A percentile compares a stretch with the other conserved stretches of the same genome.
phyloP scores from a whole-genome alignment of 2,888 invertebrate species.

The Lasiommata megera region DNA sequence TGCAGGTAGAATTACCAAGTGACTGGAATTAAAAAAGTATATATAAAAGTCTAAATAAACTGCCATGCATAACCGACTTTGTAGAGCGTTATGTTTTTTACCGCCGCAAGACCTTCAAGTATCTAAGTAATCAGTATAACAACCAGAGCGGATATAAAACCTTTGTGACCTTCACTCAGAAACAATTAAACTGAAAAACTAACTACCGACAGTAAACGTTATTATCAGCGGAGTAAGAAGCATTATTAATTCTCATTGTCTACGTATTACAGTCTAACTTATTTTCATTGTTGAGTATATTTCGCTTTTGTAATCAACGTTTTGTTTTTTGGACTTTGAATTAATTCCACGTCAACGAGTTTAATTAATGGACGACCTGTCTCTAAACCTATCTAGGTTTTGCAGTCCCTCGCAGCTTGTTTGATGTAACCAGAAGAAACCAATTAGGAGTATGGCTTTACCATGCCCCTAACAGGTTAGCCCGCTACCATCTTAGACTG shows the following conservation, averaged over 20 bases:
- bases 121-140: background rate
- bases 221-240: background rate
- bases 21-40: background rate
- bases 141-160: slow-evolving; percentile 6
- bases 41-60: background rate
- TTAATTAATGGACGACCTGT: too few relatives aligned
- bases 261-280: background rate
- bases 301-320: background rate
- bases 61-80: background rate
- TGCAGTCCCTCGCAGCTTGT: too few relatives aligned
- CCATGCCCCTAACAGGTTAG: too few relatives aligned
- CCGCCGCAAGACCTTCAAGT: background rate
- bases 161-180: slow-evolving; percentile 4
- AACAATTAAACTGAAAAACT: background rate
- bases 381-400: too few relatives aligned
- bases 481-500: too few relatives aligned
- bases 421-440: too few relatives aligned
- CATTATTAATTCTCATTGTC: background rate
- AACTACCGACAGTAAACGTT: background rate
- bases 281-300: background rate
- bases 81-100: background rate
- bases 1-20: too few relatives aligned
- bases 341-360: too few relatives aligned
- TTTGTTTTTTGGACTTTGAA: too few relatives aligned
- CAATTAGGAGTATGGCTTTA: too few relatives aligned